Evolutionary conservation across 2,888 invertebrate genomes (phyloP).

Genomic region (Ectemnius lituratus): DNA sequence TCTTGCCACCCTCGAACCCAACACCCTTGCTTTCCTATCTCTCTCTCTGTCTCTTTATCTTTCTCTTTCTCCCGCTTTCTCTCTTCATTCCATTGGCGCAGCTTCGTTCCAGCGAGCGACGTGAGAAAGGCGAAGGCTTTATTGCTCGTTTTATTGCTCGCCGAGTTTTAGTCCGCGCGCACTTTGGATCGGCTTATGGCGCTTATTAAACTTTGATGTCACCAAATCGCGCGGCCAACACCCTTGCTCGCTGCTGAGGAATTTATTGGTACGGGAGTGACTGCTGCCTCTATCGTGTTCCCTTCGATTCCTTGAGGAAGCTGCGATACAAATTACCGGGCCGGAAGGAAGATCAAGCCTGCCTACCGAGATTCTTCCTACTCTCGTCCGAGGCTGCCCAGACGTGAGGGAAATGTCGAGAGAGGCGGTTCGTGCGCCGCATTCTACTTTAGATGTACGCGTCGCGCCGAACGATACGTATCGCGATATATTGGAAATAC

Average conservation of each 20-base stretch:
- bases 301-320: too few relatives aligned
- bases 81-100: neutral
- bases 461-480: too few relatives aligned
- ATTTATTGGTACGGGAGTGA: conserved; percentile 1
- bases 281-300: too few relatives aligned
- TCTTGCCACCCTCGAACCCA: neutral
- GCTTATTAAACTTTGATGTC: conserved; percentile 64
- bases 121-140: conserved; percentile 65
- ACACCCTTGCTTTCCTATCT: conserved; percentile 28
- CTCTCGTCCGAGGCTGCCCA: neutral
- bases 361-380: neutral
- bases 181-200: conserved; percentile 57
- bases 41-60: conserved; percentile 10
- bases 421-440: neutral
- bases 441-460: too few relatives aligned
- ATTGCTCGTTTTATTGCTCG: conserved; percentile 73
- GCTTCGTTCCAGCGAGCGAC: conserved; percentile 29
- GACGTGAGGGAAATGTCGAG: conserved; percentile 5
- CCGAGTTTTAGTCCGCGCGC: conserved; percentile 57
- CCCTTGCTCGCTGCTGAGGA: neutral
- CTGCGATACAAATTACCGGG: conserved; percentile 15
- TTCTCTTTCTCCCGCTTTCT: conserved; percentile 40
- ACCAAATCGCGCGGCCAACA: conserved; percentile 45
- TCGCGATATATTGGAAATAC: too few relatives aligned
- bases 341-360: neutral